Base-by-base conservation (phyloP, 2,797 vertebrate species). In the Gadopsis bispinosus region DNA sequence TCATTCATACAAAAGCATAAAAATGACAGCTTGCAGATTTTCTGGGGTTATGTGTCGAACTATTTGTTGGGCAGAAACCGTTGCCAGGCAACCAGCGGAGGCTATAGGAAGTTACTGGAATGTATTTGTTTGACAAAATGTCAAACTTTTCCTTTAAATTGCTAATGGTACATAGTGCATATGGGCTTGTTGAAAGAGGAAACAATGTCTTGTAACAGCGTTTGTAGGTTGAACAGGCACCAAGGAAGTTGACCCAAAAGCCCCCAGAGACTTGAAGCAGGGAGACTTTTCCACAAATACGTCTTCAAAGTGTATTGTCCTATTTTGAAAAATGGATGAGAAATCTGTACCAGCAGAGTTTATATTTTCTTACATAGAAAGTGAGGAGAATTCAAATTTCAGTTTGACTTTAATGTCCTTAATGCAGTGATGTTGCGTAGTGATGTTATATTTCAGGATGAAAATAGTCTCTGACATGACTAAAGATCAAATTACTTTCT, bases 381-480 rank as follows among this genome's bases (percentile, higher is more conserved):
- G 29, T 37, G 29, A 69, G 29, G 35, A 56, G 10, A 58, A 53
- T 75, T 51, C 1, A 61, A 35, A 54, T 64, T 53, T 74, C 12
- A 48, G 33, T 31, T 58, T 6, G 10, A 37, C 14, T 51, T 75
- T 39, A 58, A 11, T 61, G 41, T 20, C 62, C 20, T 55, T 56
- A 56, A 51, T 35, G 14, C 16, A 19, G 16, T 20, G 35, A 45
- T 59, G 56, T 37, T 39, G 22, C 16, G 7, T 45, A 68, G 53
- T 60, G 51, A 68, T 39, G 13, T 31, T 63, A 53, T 68, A 26
- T 56, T 60, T 56, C 14, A 22, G 29, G 48, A 4, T 62, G 3
- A 48, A 74, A 80, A 72, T 14, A 31, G 22, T 26, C 45, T 56
- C 29, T 53, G 73, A 59, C 41, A 55, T n/a, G n/a, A 41, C 7